A percentile compares a stretch with the other conserved stretches of the same genome.
These are phyloP conservation scores for Lepidonotus clava DNA, from an alignment of 2,888 invertebrate species.

Conservation along the genomic window DNA sequence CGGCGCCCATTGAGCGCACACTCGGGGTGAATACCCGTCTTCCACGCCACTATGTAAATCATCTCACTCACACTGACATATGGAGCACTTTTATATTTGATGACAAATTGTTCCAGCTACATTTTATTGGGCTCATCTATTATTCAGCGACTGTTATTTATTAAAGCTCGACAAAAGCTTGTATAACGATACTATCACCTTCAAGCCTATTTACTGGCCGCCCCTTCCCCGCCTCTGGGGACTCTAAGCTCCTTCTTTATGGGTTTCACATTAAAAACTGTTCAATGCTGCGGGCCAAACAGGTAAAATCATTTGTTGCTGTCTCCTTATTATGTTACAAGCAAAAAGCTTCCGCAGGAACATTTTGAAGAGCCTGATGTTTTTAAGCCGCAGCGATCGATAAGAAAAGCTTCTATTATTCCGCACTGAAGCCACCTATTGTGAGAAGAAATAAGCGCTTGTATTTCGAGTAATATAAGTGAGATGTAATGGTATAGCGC, in stretches of 20 bases:
- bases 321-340: constrained; percentile 32
- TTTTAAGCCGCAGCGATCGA: neutral
- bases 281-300: constrained; percentile 16
- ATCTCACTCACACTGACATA: constrained; percentile 29
- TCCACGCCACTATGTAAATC: constrained; percentile 35
- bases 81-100: constrained; percentile 48
- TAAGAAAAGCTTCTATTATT: too few species aligned
- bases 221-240: neutral
- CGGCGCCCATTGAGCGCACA: neutral
- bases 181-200: constrained; percentile 19
- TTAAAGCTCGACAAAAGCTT: constrained; percentile 35
- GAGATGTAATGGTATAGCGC: too few species aligned
- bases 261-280: constrained; percentile 41
- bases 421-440: too few species aligned
- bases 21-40: neutral
- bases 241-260: constrained; percentile 29
- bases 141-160: constrained; percentile 38
- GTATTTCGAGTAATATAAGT: too few species aligned
- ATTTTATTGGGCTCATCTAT: constrained; percentile 36
- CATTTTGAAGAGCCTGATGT: constrained; percentile 21
- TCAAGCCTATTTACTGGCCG: neutral
- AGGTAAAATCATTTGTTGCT: constrained; percentile 46
- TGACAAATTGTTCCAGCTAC: constrained; percentile 42
- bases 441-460: too few species aligned
- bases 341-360: neutral